These are phyloP conservation scores for Microplitis deprimator DNA, from an alignment of 2,888 invertebrate species.

Conservation along the genomic window DNA sequence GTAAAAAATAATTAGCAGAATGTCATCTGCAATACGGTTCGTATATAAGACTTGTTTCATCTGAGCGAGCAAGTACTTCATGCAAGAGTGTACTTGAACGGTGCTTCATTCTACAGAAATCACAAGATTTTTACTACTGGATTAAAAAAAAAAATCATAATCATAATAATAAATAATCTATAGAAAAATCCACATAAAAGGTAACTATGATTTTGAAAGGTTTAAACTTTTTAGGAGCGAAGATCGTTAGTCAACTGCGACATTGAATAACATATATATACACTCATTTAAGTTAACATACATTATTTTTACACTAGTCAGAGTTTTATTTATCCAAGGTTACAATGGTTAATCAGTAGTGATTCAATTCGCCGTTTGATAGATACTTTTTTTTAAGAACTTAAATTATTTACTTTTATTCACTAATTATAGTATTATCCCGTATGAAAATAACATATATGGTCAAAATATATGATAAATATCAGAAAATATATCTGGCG, in stretches of 20 bases:
- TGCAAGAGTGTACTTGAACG: constrained; percentile 47
- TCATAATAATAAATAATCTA: constrained; percentile 55
- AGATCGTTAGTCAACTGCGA: constrained; percentile 37
- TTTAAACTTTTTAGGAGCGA: constrained; percentile 26
- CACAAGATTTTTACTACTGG: constrained; percentile 32
- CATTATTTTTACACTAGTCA: constrained; percentile 24
- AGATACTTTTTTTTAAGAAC: not conserved
- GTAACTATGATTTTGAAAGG: constrained; percentile 44
- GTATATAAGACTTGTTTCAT: constrained; percentile 47
- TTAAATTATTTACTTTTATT: not conserved
- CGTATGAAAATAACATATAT: too few relatives aligned
- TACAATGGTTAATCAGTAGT: constrained; percentile 10
- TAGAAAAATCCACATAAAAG: constrained; percentile 54
- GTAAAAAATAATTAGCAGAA: constrained; percentile 26
- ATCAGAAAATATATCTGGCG: too few relatives aligned
- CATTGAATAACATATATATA: constrained; percentile 9
- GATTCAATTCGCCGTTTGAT: not conserved
- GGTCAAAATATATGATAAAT: too few relatives aligned
- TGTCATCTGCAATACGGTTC: constrained; percentile 51
- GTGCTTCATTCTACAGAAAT: constrained; percentile 41
- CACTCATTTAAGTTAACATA: not conserved
- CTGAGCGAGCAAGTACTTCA: constrained; percentile 51
- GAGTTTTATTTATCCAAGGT: constrained; percentile 14
- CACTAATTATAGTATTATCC: not conserved
- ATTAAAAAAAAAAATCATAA: constrained; percentile 56